Evolutionary conservation across 2,888 invertebrate genomes (phyloP), one percentile per base, ranked within the genome.

Genomic region (Lasioglossum marginatum): DNA sequence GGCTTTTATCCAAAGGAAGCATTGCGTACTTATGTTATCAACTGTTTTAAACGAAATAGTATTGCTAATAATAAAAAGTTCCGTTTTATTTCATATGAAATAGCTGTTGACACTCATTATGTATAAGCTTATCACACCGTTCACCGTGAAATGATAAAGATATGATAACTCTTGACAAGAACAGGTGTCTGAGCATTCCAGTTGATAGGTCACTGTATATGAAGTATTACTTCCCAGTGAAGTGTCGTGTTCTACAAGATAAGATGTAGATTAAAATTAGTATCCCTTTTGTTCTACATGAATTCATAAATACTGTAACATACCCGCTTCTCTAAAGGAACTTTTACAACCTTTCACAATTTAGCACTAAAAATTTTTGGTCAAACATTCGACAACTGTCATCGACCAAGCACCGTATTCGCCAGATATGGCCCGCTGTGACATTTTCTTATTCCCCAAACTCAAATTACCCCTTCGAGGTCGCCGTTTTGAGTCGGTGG

Each of bases 111-210:
- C 23, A 23, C 23, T 52, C 2, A 57, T 57, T 57, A 1, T 57
- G n/a, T n/a, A 8, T n/a, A 57, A n/a, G 2, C n/a, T 10, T 57
- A n/a, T 57, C 57, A 8, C 52, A 2, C 52, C 57, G 10, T 52
- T n/a, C 10, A 3, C n/a, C n/a, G 57, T 57, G n/a, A n/a, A 57
- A 57, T 57, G 57, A 57, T n/a, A 57, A 57, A 57, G n/a, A 57
- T 57, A 57, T n/a, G 57, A 57, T 57, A n/a, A 57, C n/a, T 57
- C 73, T 34, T n/a, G 40, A 34, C 57, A 57, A 57, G 57, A 57
- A 57, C 57, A 57, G 57, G 57, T 57, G 57, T 57, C 57, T n/a
- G 57, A 10, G 57, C 57, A 57, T n/a, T 57, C 57, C 57, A 57
- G 19, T 57, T 57, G 57, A 57, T 57, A 57, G 57, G 57, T 57